A percentile compares a stretch with the other conserved stretches of the same genome.
phyloP scores from a whole-genome alignment of 2,888 invertebrate genomes.

The Ectropis crepuscularia region DNA sequence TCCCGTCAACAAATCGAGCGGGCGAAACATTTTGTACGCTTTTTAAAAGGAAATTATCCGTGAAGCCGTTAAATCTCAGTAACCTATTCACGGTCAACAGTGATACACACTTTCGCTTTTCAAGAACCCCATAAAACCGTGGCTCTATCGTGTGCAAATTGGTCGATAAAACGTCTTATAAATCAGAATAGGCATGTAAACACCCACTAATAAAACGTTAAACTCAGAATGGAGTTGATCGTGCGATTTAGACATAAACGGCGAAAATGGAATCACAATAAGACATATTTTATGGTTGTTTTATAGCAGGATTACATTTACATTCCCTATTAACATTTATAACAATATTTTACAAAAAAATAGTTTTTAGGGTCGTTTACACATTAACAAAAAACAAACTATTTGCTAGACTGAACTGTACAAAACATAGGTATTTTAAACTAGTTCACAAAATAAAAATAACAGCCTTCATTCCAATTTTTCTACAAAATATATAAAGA shows the following conservation, averaged over 20 bases:
- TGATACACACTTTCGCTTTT: constrained; percentile 34
- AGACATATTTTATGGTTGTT: constrained; percentile 17
- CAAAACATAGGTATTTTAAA: too few relatives aligned
- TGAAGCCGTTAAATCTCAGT: constrained; percentile 16
- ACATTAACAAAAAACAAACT: too few relatives aligned
- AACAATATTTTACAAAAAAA: not conserved
- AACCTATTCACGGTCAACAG: constrained; percentile 9
- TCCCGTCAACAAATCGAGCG: not conserved
- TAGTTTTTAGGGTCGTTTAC: too few relatives aligned
- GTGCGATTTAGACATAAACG: constrained; percentile 28
- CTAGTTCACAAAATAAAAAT: too few relatives aligned
- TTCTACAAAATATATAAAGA: too few relatives aligned
- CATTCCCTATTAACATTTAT: constrained; percentile 20
- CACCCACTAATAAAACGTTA: constrained; percentile 2
- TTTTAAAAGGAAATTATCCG: constrained; percentile 7
- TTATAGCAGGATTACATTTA: constrained; percentile 30
- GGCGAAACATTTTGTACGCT: not conserved
- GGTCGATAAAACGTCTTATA: constrained; percentile 23
- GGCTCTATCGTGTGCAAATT: constrained; percentile 15
- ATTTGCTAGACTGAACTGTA: too few relatives aligned
- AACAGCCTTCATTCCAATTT: too few relatives aligned
- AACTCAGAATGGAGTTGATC: constrained; percentile 21
- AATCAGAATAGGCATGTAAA: constrained; percentile 27
- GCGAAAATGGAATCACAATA: constrained; percentile 19
- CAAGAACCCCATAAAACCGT: constrained; percentile 27